Conservation (phyloP, 37 sponge, comb jelly and placozoan species). For the Halichondria panicea region DNA sequence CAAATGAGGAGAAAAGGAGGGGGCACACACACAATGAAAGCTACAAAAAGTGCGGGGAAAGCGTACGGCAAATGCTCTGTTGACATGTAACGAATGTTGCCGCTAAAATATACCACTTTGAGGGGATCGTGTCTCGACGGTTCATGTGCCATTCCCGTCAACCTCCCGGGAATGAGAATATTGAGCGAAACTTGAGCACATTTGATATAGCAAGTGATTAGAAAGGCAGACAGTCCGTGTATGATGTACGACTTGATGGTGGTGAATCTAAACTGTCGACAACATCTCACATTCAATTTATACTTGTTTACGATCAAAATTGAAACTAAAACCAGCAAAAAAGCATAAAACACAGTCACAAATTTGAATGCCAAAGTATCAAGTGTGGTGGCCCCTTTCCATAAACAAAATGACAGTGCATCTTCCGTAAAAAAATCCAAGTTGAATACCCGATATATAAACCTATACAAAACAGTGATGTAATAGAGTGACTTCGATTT, state of each 20-base stretch:
- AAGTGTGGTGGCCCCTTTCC: conserved; percentile 3
- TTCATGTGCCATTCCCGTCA: background rate
- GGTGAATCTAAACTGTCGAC: background rate
- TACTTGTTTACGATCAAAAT: conserved; percentile 3
- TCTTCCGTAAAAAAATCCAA: conserved; percentile 14
- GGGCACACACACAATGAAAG: background rate
- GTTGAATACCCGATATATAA: conserved; percentile 22
- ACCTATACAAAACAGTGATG: background rate
- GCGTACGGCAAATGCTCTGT: background rate
- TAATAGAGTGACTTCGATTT: background rate
- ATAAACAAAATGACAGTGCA: conserved; percentile 15
- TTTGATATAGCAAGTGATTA: background rate
- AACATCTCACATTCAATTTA: too few species aligned
- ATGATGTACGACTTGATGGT: background rate
- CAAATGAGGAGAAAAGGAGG: conserved; percentile 6
- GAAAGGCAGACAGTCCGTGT: conserved; percentile 1
- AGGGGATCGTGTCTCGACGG: background rate
- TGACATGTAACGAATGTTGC: background rate
- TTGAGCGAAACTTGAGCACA: background rate
- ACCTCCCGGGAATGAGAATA: background rate
- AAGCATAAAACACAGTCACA: conserved; percentile 7
- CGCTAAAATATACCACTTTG: background rate
- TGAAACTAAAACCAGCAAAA: background rate
- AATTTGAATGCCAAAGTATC: conserved; percentile 19
- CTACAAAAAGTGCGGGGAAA: background rate